Evolutionary conservation across 2,113 vertebrate genomes (phyloP), one percentile per base, ranked within the genome.

Genomic region (Malurus cyaneus): DNA sequence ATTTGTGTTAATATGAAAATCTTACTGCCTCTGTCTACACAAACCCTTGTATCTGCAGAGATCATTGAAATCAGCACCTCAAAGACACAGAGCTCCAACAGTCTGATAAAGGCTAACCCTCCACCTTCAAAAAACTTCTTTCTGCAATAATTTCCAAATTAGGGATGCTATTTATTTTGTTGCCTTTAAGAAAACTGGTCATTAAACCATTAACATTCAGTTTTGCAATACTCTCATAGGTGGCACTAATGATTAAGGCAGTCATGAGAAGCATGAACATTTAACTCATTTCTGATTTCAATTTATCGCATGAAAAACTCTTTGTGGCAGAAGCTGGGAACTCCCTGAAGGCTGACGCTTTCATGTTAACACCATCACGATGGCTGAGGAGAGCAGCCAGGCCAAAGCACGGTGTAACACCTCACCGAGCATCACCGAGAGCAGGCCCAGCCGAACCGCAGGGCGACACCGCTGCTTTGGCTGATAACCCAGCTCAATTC

Each of bases 311-410:
- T 3, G 31, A 41, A 59, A 42, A 71, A 50, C 3, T 31, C 41
- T 3, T 3, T 0, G 7, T 1, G n/a, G 57, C 18, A 64, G 44
- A 74, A 74, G 20, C 12, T 14, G 21, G 31, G 42, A 44, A 34
- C 31, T 14, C 59, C 14, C 31, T 7, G 53, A 28, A 69, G 34
- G 16, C 54, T 53, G 39, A 12, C 0, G 0, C 31, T n/a, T 3
- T 4, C 23, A 8, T 0, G 7, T 9, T 14, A 44, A 32, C 32
- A 56, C 7, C n/a, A 10, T 0, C 8, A 1, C 0, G 36, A 21
- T 2, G 20, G 23, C 28, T 24, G 36, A 14, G 61, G 28, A 34
- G 42, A 54, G 8, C 5, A 2, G 52, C 21, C 25, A 36, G 50
- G 28, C 46, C 54, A 11, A 56, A 18, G 8, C 28, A 20, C 1